Conservation (phyloP, 1,140 invertebrate genomes). For the Macrostomum lignano region DNA sequence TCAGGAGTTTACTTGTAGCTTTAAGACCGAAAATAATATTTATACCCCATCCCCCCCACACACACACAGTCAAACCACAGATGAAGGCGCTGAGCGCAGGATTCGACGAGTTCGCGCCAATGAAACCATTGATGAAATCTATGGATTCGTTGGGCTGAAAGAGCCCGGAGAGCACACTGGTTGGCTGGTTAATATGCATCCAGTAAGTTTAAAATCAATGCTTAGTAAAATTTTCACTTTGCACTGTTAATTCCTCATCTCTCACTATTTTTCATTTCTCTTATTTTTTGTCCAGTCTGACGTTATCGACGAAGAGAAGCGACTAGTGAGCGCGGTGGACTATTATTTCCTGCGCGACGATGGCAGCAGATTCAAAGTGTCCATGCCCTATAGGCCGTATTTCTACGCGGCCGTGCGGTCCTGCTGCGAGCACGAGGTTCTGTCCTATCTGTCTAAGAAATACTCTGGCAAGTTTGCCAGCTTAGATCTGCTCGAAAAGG, state of each 20-base stretch:
- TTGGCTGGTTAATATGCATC: constrained; percentile 85
- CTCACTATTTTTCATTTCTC: too few species aligned
- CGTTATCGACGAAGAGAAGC: constrained; percentile 70
- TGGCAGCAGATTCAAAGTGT: constrained; percentile 67
- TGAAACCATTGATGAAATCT: constrained; percentile 3
- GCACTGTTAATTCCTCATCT: too few species aligned
- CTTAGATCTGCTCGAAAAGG: constrained; percentile 55
- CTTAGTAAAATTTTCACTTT: too few species aligned
- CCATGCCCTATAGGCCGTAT: constrained; percentile 65
- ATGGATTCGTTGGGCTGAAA: background rate
- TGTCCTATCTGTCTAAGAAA: constrained; percentile 57
- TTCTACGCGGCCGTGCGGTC: constrained; percentile 56
- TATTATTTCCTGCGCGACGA: constrained; percentile 92
- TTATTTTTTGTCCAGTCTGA: too few species aligned
- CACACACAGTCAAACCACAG: too few species aligned
- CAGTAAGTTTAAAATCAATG: too few species aligned
- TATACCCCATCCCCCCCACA: too few species aligned
- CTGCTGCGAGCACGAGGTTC: constrained; percentile 52
- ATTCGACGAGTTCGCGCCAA: background rate
- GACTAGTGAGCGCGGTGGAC: constrained; percentile 65
- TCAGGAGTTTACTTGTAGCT: too few species aligned
- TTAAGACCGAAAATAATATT: too few species aligned
- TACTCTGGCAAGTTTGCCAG: constrained; percentile 45
- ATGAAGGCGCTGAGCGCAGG: too few species aligned
- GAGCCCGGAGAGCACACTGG: constrained; percentile 28